Evolutionary conservation across 2,797 vertebrate species (phyloP), one percentile per base, ranked within the genome.

Genomic region (Siniperca scherzeri): DNA sequence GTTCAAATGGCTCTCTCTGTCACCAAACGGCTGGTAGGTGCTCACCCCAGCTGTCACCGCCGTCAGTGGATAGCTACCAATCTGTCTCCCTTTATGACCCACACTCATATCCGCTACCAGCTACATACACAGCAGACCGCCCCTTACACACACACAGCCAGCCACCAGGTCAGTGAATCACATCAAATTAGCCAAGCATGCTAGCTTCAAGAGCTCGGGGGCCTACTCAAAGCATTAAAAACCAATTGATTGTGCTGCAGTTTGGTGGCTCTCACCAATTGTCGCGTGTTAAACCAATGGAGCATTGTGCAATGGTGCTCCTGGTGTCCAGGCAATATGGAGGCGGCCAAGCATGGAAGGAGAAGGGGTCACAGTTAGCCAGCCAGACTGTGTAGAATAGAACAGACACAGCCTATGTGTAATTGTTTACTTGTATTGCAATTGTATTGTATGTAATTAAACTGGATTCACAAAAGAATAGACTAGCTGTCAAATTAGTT

Each of bases 221-320:
- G 91, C 74, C 85, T 84, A 66, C 86, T 91, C 85, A 73, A 73
- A 86, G 88, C 89, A 93, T 93, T 94, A 92, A 93, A 92, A 92
- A 88, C 83, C 92, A 86, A 94, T 93, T 92, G 94, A 92, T 95
- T 94, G 92, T 87, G 86, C 83, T 48, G 88, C 89, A 80, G 85
- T 93, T 92, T 93, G 89, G 92, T 76, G 27, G 72, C 79, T 82
- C 68, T 80, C 33, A 53, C 71, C 80, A 78, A 68, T 27, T 83
- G 88, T 86, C 33, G 61, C 70, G 5, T 89, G 87, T 93, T 90
- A 90, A 89, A 87, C 81, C 93, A 89, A 88, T 90, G 92, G 88
- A 90, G 89, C 88, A 74, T 89, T 78, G 71, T 71, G 80, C 75
- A 50, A 76, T 69, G 82, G 81, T 11, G 33, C 74, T 83, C 78